Evolutionary conservation across 92 coral and sea anemone genomes (phyloP).

Genomic region (Zoanthus sansibaricus): DNA sequence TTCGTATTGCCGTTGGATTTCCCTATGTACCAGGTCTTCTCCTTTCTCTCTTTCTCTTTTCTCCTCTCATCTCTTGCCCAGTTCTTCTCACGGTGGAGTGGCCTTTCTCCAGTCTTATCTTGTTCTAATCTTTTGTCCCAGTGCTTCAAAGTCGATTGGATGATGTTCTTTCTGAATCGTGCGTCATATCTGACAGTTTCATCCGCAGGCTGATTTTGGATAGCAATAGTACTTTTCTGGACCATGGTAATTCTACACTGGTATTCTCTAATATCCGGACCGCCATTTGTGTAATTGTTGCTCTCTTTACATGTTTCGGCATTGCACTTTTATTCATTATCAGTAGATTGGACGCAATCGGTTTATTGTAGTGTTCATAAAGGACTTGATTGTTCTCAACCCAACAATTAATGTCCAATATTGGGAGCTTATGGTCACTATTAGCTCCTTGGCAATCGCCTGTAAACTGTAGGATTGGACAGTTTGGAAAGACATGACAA

Average conservation of each 20-base stretch:
- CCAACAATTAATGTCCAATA: conserved; percentile 12
- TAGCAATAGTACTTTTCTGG: background rate
- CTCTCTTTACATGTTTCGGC: background rate
- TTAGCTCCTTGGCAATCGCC: background rate
- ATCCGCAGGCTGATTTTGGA: too few species aligned
- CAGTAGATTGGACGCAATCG: background rate
- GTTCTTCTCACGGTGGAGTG: too few species aligned
- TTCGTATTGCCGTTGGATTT: too few species aligned
- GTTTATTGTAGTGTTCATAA: background rate
- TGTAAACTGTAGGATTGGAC: background rate
- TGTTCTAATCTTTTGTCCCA: too few species aligned
- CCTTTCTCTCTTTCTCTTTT: too few species aligned
- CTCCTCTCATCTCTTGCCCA: too few species aligned
- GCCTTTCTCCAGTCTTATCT: too few species aligned
- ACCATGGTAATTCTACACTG: background rate
- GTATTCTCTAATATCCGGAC: background rate
- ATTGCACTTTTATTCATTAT: conserved; percentile 1
- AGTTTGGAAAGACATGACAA: too few species aligned
- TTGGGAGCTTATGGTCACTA: background rate
- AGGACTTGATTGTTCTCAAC: conserved; percentile 8
- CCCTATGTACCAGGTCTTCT: too few species aligned
- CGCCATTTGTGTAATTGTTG: background rate
- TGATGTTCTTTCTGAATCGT: too few species aligned
- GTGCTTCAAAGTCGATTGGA: too few species aligned
- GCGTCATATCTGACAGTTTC: too few species aligned